Conservation (phyloP, 1,140 invertebrate genomes). For the Mamestra configurata region DNA sequence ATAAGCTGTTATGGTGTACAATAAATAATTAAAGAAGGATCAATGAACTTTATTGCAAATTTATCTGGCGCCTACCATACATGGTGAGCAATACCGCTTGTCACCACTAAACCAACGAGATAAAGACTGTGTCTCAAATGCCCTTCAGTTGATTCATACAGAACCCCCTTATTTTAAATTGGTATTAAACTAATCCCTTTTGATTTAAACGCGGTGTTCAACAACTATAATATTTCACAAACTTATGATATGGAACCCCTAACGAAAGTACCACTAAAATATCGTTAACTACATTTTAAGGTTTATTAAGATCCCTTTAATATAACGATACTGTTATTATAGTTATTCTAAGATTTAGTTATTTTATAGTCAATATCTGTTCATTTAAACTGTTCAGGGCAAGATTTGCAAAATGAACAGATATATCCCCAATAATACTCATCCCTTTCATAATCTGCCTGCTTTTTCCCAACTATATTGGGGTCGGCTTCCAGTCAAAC, state of each 20-base stretch:
- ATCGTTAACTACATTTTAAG: conserved; percentile 16
- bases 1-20: no score
- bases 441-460: no score
- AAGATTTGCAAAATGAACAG: background rate
- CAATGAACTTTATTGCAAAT: no score
- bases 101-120: no score
- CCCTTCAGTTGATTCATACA: background rate
- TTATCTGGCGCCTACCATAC: no score
- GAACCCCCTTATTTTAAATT: conserved; percentile 4
- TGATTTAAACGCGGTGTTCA: background rate
- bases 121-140: no score
- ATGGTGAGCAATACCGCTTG: no score
- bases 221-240: conserved; percentile 19
- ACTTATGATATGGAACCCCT: conserved; percentile 11
- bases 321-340: conserved; percentile 34
- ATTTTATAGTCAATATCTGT: background rate
- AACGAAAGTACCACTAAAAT: conserved; percentile 1
- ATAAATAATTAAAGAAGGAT: no score
- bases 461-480: no score
- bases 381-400: background rate
- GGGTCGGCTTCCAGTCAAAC: no score
- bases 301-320: conserved; percentile 37
- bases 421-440: no score
- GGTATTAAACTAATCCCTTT: conserved; percentile 1
- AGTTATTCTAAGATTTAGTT: conserved; percentile 3